Percentiles rank a stretch among this genome's conserved stretches.
phyloP scores from a whole-genome alignment of 2,113 vertebrate species.

The Notiomystis cincta region DNA sequence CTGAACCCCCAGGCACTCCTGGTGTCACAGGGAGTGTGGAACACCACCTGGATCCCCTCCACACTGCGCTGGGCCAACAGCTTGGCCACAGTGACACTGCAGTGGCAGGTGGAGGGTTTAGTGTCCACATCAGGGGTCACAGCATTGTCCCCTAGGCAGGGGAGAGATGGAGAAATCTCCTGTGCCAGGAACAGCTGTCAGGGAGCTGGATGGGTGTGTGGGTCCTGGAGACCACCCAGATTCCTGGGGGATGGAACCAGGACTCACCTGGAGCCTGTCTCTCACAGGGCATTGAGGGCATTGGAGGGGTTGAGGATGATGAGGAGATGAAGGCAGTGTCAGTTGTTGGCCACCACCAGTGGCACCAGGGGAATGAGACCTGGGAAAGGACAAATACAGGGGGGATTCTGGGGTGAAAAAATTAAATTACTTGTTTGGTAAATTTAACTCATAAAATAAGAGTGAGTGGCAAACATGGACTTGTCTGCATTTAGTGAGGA shows the following conservation, averaged over 20 bases:
- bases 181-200: slow-evolving; percentile 65
- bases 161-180: slow-evolving; percentile 68
- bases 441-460: neutral
- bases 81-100: neutral
- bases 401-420: neutral
- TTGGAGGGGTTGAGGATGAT: slow-evolving; percentile 73
- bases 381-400: neutral
- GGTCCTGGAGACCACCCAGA: accelerated
- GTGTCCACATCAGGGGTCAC: slow-evolving; percentile 74
- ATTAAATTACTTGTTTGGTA: accelerated
- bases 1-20: neutral
- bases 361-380: neutral
- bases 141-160: slow-evolving; percentile 58
- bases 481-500: neutral
- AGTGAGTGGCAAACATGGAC: accelerated
- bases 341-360: slow-evolving; percentile 57
- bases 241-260: accelerated
- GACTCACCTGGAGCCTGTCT: slow-evolving; percentile 63
- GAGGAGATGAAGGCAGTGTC: slow-evolving; percentile 66
- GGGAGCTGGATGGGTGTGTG: neutral
- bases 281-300: slow-evolving; percentile 50
- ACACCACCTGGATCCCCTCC: slow-evolving; percentile 65
- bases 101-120: slow-evolving; percentile 57
- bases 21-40: slow-evolving; percentile 70
- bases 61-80: slow-evolving; percentile 55